Percentiles rank a stretch among this genome's conserved stretches.
Conservation (phyloP, 2,888 invertebrate species). For the Synanthedon myopaeformis region DNA sequence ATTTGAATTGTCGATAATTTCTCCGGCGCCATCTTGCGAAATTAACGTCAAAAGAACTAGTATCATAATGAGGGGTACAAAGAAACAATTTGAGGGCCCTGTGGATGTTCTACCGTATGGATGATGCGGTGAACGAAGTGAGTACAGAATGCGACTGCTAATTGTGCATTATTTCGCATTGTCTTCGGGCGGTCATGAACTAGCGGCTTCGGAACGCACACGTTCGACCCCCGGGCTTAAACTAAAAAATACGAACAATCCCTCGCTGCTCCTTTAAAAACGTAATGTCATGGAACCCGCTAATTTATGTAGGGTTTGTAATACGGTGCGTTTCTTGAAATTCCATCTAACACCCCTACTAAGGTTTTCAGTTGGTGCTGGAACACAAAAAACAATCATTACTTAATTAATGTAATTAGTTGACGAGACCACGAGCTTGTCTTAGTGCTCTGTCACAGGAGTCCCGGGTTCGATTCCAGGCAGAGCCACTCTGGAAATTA, state of each 20-base stretch:
- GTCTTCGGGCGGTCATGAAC: slow-evolving; percentile 43
- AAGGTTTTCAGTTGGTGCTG: too few relatives aligned
- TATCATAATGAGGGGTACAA: too few relatives aligned
- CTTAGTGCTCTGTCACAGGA: too few relatives aligned
- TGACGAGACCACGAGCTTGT: too few relatives aligned
- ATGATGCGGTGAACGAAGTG: too few relatives aligned
- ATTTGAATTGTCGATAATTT: not conserved
- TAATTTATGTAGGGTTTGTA: slow-evolving; percentile 1
- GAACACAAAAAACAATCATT: too few relatives aligned
- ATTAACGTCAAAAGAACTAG: slow-evolving; percentile 5
- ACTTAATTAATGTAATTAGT: too few relatives aligned
- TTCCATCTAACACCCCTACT: slow-evolving; percentile 6
- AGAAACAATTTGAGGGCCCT: too few relatives aligned
- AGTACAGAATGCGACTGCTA: slow-evolving; percentile 15
- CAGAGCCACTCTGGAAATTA: too few relatives aligned
- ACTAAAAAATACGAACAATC: slow-evolving; percentile 4
- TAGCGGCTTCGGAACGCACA: slow-evolving; percentile 16
- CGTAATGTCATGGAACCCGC: slow-evolving; percentile 1
- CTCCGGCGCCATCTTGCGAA: slow-evolving; percentile 3
- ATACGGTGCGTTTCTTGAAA: slow-evolving; percentile 16
- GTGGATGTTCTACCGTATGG: too few relatives aligned
- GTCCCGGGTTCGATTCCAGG: too few relatives aligned
- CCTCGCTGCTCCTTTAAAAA: slow-evolving; percentile 2
- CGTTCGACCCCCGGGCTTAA: slow-evolving; percentile 15
- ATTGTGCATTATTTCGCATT: slow-evolving; percentile 28